Evolutionary conservation across 2,888 invertebrate species (phyloP), one percentile per base, ranked within the genome.

Genomic region (Calephelis perditalis): DNA sequence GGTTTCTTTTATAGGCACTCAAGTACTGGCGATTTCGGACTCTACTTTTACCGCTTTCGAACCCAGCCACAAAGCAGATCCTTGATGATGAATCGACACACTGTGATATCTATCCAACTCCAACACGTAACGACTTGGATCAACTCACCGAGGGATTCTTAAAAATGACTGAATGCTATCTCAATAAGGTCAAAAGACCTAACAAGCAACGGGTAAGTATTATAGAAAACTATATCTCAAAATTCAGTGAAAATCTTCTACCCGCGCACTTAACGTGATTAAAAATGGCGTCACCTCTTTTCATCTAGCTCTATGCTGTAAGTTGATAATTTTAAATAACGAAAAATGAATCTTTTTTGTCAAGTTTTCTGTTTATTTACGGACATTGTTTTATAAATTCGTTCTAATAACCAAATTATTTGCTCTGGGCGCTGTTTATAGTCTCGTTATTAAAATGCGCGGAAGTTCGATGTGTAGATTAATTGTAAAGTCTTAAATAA

Each of bases 21-120:
- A 97, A 97, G 81, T 97, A 95, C 79, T 98, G 97, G 97, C 93
- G 98, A 63, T 97, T 97, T 78, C 93, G 98, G 56, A 96, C 98
- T 68, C 95, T 97, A 67, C 87, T 99, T 2, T 80, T 99, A 59
- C 98, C 98, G 0, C 91, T 95, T 59, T 94, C 94, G 74, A 96
- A 96, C 77, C 91, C 94, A 11, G 96, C 95, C 0, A 95, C 95
- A 1, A 95, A 95, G 77, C 94, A 93, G 74, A 96, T 97, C 61
- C 86, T 96, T 9, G 96, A 96, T 61, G 94, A 94, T 47, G 93
- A 93, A 15, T 84, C 92, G 1, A 88, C 93, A 0, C 93, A 94
- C 74, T 98, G 97, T 79, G 97, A 98, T 81, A 94, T 98, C 61
- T 98, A 97, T 76, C 92, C 93, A n/a, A 91, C 93, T 0, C 92